Base-by-base conservation (phyloP, 2,888 invertebrate genomes). In the Drosophila atripex region DNA sequence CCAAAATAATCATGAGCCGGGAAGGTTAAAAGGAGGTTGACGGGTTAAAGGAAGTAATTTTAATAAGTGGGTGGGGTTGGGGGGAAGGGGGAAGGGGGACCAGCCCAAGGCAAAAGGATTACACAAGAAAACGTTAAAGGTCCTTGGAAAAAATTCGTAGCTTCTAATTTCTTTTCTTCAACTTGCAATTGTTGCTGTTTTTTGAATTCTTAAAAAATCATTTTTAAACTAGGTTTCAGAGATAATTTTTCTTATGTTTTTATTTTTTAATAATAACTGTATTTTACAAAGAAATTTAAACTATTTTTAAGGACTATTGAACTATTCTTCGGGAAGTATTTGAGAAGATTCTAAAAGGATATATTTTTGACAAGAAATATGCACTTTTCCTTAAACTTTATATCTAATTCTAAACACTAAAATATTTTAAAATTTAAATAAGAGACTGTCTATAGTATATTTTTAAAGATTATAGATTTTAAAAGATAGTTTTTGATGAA, bases 1-100 rank as follows among this genome's bases (percentile, higher is more conserved):
- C 80, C 69, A 78, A 86, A 84, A 86, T 86, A 86, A 84, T 84
- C 83, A 84, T 76, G 70, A 77, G 79, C 69, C 58, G 70, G 69
- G 28, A 28, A 9, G 8, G 8, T 28, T 8, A 28, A 28, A 28
- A 9, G 28, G 9, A 9, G 73, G 71, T 55, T 56, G 56, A 66
- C 54, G 23, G 58, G 55, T 56, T 59, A 6, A 14, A 7, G n/a
- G 35, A 35, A 35, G n/a, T 35, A n/a, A 35, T n/a, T 4, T 12
- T 12, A 12, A 32, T 1, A 5, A 12, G 32, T 12, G 5, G 30
- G 2, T 5, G 32, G 32, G n/a, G 12, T 12, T n/a, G 5, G 12
- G 12, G 3, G 5, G 12, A n/a, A 5, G n/a, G n/a, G n/a, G n/a
- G 5, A 11, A n/a, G 12, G 32, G 32, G 32, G 32, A 14, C n/a